Evolutionary conservation across 2,888 invertebrate species (phyloP).

Genomic region (Xanthorhoe spadicearia): DNA sequence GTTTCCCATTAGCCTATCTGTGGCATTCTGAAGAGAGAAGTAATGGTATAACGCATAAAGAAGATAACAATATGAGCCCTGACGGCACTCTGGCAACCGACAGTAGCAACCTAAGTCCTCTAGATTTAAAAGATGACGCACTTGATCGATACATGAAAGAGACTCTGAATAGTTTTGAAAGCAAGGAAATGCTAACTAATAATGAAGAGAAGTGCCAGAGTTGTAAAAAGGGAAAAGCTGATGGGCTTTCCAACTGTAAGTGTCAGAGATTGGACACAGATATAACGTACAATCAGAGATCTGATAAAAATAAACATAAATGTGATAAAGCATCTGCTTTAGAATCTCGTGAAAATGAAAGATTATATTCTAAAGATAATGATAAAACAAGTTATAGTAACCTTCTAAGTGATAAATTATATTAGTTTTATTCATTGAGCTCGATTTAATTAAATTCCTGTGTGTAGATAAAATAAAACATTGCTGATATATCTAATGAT

Average conservation of each 20-base stretch:
- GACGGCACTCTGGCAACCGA: neutral
- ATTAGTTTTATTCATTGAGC: neutral
- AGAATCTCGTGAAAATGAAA: neutral
- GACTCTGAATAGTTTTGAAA: slow-evolving; percentile 21
- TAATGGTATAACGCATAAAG: neutral
- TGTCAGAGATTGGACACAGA: neutral
- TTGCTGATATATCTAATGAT: too few species aligned
- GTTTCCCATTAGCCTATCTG: neutral
- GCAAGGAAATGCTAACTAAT: neutral
- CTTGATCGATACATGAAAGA: slow-evolving; percentile 35
- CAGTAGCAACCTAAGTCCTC: slow-evolving; percentile 9
- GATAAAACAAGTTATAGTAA: neutral
- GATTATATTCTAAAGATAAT: neutral
- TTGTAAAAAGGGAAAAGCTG: slow-evolving; percentile 5
- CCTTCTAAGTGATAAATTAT: neutral
- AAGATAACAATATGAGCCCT: slow-evolving; percentile 2
- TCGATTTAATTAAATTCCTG: neutral
- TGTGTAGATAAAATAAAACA: neutral
- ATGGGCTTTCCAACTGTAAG: neutral
- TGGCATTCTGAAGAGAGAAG: neutral
- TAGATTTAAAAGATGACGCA: slow-evolving; percentile 19
- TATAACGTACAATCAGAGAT: neutral
- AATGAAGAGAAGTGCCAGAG: slow-evolving; percentile 16
- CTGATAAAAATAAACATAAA: neutral
- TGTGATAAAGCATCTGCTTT: neutral